Conservation (phyloP, 2,888 invertebrate genomes). For the Clepsis dumicolana region DNA sequence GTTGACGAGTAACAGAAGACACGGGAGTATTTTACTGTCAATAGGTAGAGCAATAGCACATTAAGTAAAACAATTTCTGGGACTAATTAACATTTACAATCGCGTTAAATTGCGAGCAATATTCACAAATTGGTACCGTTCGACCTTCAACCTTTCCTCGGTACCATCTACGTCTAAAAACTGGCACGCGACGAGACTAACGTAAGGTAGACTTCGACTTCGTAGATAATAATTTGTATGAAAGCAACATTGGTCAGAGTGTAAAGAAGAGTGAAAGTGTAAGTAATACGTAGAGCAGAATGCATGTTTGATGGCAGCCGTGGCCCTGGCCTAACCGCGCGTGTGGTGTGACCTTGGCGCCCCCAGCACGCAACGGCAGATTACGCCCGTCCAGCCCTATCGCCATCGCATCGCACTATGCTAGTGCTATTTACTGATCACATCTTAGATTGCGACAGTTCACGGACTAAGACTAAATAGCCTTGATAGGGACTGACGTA, state of each 20-base stretch:
- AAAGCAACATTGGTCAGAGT: background rate
- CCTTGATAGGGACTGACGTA: slow-evolving; percentile 24
- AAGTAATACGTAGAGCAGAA: slow-evolving; percentile 3
- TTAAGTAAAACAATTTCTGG: background rate
- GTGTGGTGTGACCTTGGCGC: slow-evolving; percentile 25
- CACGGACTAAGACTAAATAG: slow-evolving; percentile 29
- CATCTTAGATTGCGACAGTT: slow-evolving; percentile 58
- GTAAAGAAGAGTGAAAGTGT: slow-evolving; percentile 14
- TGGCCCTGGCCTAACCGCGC: slow-evolving; percentile 19
- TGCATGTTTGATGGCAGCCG: slow-evolving; percentile 26
- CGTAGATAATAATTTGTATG: background rate
- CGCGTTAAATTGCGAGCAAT: slow-evolving; percentile 25
- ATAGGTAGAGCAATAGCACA: background rate
- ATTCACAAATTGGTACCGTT: slow-evolving; percentile 9
- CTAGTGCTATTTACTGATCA: slow-evolving; percentile 61
- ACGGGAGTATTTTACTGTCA: background rate
- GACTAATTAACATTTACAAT: slow-evolving; percentile 5
- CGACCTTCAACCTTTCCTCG: slow-evolving; percentile 34
- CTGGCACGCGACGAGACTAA: slow-evolving; percentile 27
- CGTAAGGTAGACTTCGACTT: slow-evolving; percentile 10
- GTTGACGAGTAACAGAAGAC: background rate
- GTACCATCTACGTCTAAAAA: slow-evolving; percentile 28
- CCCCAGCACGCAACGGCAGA: slow-evolving; percentile 42
- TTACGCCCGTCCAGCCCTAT: slow-evolving; percentile 50
- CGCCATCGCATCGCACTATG: slow-evolving; percentile 57